Conservation (phyloP, 2,797 vertebrate genomes). For the Dermochelys coriacea region DNA sequence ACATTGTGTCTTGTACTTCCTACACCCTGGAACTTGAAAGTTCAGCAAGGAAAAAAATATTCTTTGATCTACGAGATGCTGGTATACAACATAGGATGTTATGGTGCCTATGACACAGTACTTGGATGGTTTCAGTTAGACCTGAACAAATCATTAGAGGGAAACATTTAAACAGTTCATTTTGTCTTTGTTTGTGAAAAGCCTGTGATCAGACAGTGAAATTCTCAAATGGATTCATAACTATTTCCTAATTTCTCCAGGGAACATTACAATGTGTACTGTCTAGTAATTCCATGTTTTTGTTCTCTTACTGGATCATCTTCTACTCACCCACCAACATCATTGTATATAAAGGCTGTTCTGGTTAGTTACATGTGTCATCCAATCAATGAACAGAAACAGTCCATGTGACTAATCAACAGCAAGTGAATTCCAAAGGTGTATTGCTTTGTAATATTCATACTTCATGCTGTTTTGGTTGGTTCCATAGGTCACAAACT, state of each 20-base stretch:
- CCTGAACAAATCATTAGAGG: not conserved
- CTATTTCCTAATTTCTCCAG: not conserved
- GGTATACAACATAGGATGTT: not conserved
- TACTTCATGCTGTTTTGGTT: not conserved
- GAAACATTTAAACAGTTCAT: fast-evolving
- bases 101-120: fast-evolving
- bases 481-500: fast-evolving
- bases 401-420: fast-evolving
- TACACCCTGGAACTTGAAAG: not conserved
- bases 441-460: fast-evolving
- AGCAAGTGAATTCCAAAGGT: fast-evolving
- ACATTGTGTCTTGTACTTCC: not conserved
- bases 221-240: fast-evolving
- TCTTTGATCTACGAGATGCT: not conserved
- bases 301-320: not conserved
- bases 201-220: fast-evolving
- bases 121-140: not conserved
- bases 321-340: not conserved
- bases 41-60: not conserved
- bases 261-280: fast-evolving
- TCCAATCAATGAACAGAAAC: not conserved
- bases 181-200: not conserved
- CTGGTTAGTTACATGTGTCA: not conserved
- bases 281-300: fast-evolving
- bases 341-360: fast-evolving